A percentile compares a stretch with the other conserved stretches of the same genome.
Conservation (phyloP, 2,797 vertebrate species). For the Artibeus jamaicensis region DNA sequence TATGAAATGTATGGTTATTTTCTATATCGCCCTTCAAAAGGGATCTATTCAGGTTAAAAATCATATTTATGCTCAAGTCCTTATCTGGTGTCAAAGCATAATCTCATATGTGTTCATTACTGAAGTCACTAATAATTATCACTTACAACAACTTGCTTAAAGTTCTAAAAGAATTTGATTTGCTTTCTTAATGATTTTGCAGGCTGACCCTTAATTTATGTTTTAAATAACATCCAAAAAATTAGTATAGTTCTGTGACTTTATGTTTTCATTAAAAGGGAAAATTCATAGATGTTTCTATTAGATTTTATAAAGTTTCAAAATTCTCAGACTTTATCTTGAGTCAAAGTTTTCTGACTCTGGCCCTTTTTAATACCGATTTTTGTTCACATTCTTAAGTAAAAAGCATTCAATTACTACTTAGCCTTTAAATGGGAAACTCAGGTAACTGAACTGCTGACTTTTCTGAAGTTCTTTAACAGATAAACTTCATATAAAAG, state of each 20-base stretch:
- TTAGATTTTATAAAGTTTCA: constrained; percentile 64
- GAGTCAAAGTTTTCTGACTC: constrained; percentile 51
- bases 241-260: not conserved
- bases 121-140: constrained; percentile 37
- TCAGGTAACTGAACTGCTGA: constrained; percentile 83
- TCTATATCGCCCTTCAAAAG: constrained; percentile 33
- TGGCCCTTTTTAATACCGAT: constrained; percentile 47
- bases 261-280: constrained; percentile 39
- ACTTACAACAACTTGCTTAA: constrained; percentile 14
- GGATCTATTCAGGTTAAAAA: constrained; percentile 51
- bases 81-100: constrained; percentile 44
- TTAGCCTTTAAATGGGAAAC: constrained; percentile 73
- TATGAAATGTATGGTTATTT: constrained; percentile 45
- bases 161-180: constrained; percentile 45
- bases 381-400: constrained; percentile 52
- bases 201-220: not conserved
- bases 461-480: constrained; percentile 77
- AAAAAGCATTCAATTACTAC: constrained; percentile 46
- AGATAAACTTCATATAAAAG: constrained; percentile 60
- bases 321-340: constrained; percentile 33
- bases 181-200: constrained; percentile 38
- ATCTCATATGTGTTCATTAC: constrained; percentile 13
- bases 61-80: constrained; percentile 41
- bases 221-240: constrained; percentile 43
- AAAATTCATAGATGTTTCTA: constrained; percentile 54